phyloP scores from a whole-genome alignment of 2,797 vertebrate species.

The Naso thynnoides region DNA sequence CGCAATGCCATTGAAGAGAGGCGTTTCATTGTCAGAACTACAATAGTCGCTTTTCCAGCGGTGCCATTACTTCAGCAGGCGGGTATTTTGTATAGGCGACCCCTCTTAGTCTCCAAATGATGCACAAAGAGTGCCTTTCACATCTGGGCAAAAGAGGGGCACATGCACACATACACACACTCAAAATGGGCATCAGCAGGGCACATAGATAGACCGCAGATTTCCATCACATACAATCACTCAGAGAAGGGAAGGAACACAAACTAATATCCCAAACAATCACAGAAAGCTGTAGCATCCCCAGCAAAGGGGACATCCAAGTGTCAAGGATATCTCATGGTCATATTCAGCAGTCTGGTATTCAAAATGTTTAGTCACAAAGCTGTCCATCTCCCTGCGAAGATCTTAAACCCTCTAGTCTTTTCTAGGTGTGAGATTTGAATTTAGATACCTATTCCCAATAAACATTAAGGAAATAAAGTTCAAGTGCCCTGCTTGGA shows the following conservation, averaged over 20 bases:
- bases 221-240: slow-evolving; percentile 73
- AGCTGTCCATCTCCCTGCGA: slow-evolving; percentile 2
- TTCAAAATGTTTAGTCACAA: slow-evolving; percentile 18
- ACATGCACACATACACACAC: slow-evolving; percentile 77
- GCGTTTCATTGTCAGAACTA: slow-evolving; percentile 89
- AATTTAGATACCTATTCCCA: slow-evolving; percentile 22
- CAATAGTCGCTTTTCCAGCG: slow-evolving; percentile 89
- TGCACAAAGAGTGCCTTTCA: slow-evolving; percentile 87
- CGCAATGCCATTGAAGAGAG: slow-evolving; percentile 84
- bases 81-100: slow-evolving; percentile 94
- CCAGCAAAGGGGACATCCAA: slow-evolving; percentile 9
- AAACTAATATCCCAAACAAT: slow-evolving; percentile 71
- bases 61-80: slow-evolving; percentile 95
- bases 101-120: slow-evolving; percentile 82
- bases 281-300: slow-evolving; percentile 54
- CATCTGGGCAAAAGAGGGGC: slow-evolving; percentile 79
- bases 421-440: slow-evolving; percentile 25
- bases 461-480: slow-evolving; percentile 40
- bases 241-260: slow-evolving; percentile 59
- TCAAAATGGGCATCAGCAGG: slow-evolving; percentile 76
- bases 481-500: slow-evolving; percentile 42
- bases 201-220: slow-evolving; percentile 72
- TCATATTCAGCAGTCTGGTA: slow-evolving; percentile 4
- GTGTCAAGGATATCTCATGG: slow-evolving; percentile 8
- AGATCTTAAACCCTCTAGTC: slow-evolving; percentile 16